Percentiles rank a stretch among this genome's conserved stretches.
Conservation (phyloP, 2,888 invertebrate genomes). For the Polymixis flavicincta region DNA sequence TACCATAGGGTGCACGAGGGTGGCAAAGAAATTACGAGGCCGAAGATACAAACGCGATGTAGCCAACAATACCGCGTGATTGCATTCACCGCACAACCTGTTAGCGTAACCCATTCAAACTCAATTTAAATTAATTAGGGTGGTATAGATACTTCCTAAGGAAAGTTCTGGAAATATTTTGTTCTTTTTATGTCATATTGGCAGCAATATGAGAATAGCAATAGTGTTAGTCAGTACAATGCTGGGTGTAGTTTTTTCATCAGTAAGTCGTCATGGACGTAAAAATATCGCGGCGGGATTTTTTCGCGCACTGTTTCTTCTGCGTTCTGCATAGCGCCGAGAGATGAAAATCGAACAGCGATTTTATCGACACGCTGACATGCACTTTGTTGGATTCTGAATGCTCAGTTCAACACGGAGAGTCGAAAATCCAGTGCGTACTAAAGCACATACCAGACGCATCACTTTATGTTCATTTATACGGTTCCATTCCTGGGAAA, state of each 20-base stretch:
- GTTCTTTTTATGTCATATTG: background rate
- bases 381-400: too few relatives aligned
- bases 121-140: conserved; percentile 23
- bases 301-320: too few relatives aligned
- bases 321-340: too few relatives aligned
- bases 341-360: too few relatives aligned
- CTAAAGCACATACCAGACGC: background rate
- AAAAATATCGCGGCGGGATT: too few relatives aligned
- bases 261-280: too few relatives aligned
- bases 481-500: too few relatives aligned
- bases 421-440: too few relatives aligned
- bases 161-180: background rate
- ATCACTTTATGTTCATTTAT: background rate
- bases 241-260: background rate
- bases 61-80: conserved; percentile 26
- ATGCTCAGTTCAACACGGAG: too few relatives aligned
- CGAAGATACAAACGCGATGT: background rate
- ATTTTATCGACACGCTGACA: too few relatives aligned
- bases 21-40: background rate
- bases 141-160: too few relatives aligned
- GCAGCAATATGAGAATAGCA: too few relatives aligned
- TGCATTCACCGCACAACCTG: conserved; percentile 24
- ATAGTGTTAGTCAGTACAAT: background rate
- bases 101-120: conserved; percentile 7
- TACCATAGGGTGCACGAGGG: background rate